These are phyloP conservation scores for Zaprionus lachaisei DNA, from an alignment of 1,140 invertebrate genomes.

Conservation along the genomic window DNA sequence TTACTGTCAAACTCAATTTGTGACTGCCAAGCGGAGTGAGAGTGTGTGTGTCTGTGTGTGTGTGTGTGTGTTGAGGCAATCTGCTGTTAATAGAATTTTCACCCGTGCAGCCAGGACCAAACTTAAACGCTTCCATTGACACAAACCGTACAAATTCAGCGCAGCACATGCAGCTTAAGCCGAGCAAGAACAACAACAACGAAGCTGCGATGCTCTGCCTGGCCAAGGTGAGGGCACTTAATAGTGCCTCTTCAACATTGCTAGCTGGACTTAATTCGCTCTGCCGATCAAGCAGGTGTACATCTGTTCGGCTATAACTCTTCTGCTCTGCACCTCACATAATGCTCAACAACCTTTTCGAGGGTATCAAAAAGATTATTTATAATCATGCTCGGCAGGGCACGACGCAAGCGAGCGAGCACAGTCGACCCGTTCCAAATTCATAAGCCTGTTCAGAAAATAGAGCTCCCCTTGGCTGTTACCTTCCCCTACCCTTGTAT, in stretches of 20 bases:
- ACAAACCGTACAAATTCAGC: conserved; percentile 9
- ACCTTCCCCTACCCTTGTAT: background rate
- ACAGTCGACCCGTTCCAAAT: conserved; percentile 31
- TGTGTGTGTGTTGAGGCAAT: conserved; percentile 45
- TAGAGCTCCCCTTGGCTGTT: conserved; percentile 10
- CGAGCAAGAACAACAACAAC: background rate
- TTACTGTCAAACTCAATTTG: conserved; percentile 46
- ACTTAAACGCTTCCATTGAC: conserved; percentile 44
- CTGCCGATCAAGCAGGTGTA: background rate
- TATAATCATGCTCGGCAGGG: conserved; percentile 28
- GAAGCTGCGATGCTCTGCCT: background rate
- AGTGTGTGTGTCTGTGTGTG: background rate
- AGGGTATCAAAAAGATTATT: conserved; percentile 31
- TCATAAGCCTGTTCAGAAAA: conserved; percentile 39
- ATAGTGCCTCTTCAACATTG: background rate
- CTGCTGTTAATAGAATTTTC: conserved; percentile 65
- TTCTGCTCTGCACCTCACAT: background rate
- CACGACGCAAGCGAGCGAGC: conserved; percentile 16
- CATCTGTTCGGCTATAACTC: background rate
- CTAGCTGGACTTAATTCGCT: background rate
- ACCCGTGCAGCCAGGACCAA: conserved; percentile 28
- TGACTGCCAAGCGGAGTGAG: background rate
- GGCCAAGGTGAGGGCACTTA: background rate
- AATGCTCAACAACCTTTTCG: conserved; percentile 1
- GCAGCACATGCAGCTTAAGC: background rate